Conservation (phyloP, 1,140 invertebrate genomes). For the Solenopsis fugax region DNA sequence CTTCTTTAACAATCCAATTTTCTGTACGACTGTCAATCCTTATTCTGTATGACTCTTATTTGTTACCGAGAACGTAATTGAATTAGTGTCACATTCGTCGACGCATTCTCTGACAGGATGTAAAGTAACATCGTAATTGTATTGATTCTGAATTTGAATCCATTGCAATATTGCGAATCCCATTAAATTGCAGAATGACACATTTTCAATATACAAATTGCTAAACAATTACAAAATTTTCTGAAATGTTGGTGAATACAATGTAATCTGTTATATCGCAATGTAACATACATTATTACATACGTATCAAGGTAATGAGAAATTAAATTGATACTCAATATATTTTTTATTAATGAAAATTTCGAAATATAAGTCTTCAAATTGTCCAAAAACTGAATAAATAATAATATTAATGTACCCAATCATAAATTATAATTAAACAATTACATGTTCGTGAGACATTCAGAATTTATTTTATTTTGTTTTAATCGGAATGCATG, state of each 20-base stretch:
- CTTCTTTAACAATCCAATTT: slow-evolving; percentile 1
- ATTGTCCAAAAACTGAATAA: neutral
- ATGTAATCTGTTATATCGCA: neutral
- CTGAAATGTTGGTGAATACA: neutral
- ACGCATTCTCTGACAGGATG: neutral
- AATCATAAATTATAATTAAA: neutral
- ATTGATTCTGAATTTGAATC: slow-evolving; percentile 5
- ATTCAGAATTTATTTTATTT: neutral
- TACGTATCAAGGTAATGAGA: neutral
- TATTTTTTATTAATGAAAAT: neutral
- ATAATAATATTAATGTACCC: neutral
- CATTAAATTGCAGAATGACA: neutral
- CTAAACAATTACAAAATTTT: slow-evolving; percentile 1
- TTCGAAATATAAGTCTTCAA: neutral
- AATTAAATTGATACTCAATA: slow-evolving; percentile 3
- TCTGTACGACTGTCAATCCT: neutral
- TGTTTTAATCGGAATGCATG: neutral
- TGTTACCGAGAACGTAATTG: slow-evolving; percentile 41
- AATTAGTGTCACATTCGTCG: slow-evolving; percentile 6
- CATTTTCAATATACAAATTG: slow-evolving; percentile 19
- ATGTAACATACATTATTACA: neutral
- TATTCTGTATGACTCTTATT: slow-evolving; percentile 60
- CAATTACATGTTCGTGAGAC: neutral
- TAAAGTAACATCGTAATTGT: neutral
- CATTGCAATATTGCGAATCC: neutral